Evolutionary conservation across 1,140 invertebrate species (phyloP).

Genomic region (Plutomurus gul): DNA sequence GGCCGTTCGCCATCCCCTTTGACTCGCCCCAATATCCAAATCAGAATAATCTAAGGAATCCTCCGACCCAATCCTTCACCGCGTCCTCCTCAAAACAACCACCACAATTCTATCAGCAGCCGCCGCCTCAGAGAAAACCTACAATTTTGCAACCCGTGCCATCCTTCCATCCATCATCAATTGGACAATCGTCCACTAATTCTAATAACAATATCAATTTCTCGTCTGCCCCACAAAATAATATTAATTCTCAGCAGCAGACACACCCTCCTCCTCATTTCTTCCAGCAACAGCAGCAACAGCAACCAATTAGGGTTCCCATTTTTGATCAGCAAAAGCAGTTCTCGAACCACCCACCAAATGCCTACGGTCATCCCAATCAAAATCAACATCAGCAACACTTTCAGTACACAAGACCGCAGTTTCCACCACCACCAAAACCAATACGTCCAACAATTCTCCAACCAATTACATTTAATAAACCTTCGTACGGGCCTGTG

Average conservation of each 20-base stretch:
- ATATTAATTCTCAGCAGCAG: not conserved
- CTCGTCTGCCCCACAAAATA: not conserved
- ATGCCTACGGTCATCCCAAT: not conserved
- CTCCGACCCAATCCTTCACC: not conserved
- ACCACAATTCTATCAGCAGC: not conserved
- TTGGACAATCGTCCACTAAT: not conserved
- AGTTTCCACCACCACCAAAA: not conserved
- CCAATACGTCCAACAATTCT: not conserved
- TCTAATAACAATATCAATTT: not conserved
- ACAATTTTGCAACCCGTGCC: slow-evolving; percentile 34
- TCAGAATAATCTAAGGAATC: not conserved
- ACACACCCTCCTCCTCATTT: not conserved
- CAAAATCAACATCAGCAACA: not conserved
- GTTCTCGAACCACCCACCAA: not conserved
- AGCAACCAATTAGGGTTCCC: not conserved
- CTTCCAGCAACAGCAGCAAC: not conserved
- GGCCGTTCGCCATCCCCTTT: slow-evolving; percentile 43
- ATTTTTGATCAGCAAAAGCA: not conserved
- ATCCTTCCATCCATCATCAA: not conserved
- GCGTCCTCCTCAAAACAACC: not conserved
- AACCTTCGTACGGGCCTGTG: not conserved
- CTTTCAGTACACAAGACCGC: not conserved
- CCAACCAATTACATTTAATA: not conserved
- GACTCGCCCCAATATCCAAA: not conserved
- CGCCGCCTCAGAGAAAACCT: not conserved